Conservation (phyloP, 2,888 invertebrate genomes). For the Lasioglossum villosulum region DNA sequence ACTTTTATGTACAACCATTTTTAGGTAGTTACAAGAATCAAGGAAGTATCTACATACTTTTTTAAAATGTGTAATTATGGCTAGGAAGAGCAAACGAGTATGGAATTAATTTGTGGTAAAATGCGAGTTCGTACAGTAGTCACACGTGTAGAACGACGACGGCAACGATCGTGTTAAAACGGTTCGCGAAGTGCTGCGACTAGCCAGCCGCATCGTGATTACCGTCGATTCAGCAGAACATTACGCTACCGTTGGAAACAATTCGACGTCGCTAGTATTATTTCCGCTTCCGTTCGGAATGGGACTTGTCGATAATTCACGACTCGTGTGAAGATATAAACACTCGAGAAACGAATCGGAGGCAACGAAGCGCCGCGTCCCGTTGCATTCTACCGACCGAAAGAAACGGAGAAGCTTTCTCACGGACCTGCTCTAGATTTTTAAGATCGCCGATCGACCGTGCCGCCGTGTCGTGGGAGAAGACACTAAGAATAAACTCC, state of each 20-base stretch:
- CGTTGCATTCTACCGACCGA: conserved; percentile 10
- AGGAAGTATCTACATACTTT: too few species aligned
- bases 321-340: conserved; percentile 19
- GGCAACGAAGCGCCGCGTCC: not conserved
- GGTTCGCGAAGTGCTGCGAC: not conserved
- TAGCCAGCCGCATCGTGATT: conserved; percentile 1
- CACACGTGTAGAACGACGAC: not conserved
- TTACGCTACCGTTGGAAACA: conserved; percentile 10
- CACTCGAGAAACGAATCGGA: not conserved
- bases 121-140: not conserved
- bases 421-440: conserved; percentile 5
- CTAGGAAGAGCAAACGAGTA: not conserved
- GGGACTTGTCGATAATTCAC: conserved; percentile 29
- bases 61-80: not conserved
- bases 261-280: conserved; percentile 27
- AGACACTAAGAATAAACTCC: not conserved
- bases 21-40: too few species aligned
- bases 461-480: not conserved
- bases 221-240: not conserved
- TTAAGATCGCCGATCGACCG: conserved; percentile 20
- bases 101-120: not conserved
- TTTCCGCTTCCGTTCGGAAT: conserved; percentile 26
- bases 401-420: not conserved
- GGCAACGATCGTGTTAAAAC: not conserved
- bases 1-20: too few species aligned